phyloP scores from a whole-genome alignment of 2,888 invertebrate genomes.

The Mimumesa dahlbomi region DNA sequence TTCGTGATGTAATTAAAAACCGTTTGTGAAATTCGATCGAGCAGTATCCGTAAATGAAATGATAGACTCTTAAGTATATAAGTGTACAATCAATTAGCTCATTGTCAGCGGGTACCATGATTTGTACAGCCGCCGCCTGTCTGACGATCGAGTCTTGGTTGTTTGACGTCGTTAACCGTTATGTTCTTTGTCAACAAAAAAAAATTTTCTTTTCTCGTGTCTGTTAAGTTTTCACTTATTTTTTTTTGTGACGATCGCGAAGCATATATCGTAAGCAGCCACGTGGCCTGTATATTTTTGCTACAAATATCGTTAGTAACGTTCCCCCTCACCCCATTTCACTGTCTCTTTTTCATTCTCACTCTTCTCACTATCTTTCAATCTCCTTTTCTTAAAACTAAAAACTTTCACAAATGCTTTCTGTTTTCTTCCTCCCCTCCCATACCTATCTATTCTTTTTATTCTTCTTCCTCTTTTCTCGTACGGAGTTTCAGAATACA shows the following conservation, averaged over 20 bases:
- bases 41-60: conserved; percentile 58
- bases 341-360: too few species aligned
- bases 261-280: conserved; percentile 46
- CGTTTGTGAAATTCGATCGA: conserved; percentile 58
- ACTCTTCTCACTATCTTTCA: too few species aligned
- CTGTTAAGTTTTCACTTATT: conserved; percentile 49
- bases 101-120: conserved; percentile 56
- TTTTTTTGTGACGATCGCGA: conserved; percentile 38
- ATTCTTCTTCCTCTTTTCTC: not conserved
- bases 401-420: conserved; percentile 8
- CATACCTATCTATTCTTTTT: not conserved
- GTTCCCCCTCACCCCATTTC: conserved; percentile 13
- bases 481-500: conserved; percentile 12
- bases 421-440: too few species aligned
- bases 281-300: conserved; percentile 64
- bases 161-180: conserved; percentile 61
- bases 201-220: conserved; percentile 46
- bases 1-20: conserved; percentile 54
- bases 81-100: conserved; percentile 54
- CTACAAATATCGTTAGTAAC: conserved; percentile 62
- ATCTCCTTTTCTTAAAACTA: conserved; percentile 21
- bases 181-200: conserved; percentile 60
- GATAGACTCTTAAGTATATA: conserved; percentile 61
- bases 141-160: conserved; percentile 57
- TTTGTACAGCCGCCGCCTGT: conserved; percentile 62